Evolutionary conservation across 2,797 vertebrate species (phyloP).

Genomic region (Lacerta viridis): DNA sequence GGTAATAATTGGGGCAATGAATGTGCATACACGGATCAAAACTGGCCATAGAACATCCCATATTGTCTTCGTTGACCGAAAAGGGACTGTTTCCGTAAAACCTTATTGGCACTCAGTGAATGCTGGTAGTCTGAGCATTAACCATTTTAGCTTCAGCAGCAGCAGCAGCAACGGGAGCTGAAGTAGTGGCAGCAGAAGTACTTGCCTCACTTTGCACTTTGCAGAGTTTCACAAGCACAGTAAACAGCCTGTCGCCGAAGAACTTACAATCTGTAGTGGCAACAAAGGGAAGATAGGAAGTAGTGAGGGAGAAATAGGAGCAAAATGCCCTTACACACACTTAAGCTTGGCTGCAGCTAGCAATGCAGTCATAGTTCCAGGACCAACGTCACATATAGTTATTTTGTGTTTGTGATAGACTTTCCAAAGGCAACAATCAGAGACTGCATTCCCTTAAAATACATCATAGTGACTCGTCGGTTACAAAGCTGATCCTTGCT

Average conservation of each 20-base stretch:
- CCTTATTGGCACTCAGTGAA: background rate
- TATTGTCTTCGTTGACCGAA: background rate
- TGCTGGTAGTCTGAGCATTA: background rate
- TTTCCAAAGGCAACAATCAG: constrained; percentile 13
- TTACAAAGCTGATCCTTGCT: background rate
- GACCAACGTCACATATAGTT: background rate
- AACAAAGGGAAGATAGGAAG: background rate
- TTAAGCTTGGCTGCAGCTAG: background rate
- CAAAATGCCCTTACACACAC: background rate
- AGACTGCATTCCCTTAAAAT: constrained; percentile 5
- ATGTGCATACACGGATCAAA: background rate
- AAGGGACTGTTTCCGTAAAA: background rate
- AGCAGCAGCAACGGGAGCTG: background rate
- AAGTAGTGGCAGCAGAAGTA: background rate
- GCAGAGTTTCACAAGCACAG: background rate
- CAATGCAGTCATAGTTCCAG: background rate
- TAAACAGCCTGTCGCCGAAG: background rate
- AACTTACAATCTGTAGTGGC: background rate
- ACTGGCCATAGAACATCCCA: background rate
- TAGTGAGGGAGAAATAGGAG: background rate
- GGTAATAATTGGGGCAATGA: background rate
- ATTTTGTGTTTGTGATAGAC: background rate
- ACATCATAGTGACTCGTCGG: background rate
- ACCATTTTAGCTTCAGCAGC: background rate
- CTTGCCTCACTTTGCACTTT: background rate